phyloP scores from a whole-genome alignment of 2,113 vertebrate genomes.

The Spheniscus mendiculus region DNA sequence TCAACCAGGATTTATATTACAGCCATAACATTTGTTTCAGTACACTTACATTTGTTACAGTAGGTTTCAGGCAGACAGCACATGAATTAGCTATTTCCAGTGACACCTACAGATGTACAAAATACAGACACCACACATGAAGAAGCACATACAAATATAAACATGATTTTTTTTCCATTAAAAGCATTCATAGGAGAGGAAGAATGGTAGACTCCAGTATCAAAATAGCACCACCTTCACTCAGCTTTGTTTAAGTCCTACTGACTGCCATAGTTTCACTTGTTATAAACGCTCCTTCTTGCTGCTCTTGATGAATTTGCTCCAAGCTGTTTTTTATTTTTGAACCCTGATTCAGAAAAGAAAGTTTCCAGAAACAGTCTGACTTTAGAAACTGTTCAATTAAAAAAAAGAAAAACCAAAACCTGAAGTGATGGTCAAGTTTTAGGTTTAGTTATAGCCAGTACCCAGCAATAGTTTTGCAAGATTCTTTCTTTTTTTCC shows the following conservation, averaged over 20 bases:
- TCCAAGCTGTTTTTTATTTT: background rate
- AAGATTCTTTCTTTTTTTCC: background rate
- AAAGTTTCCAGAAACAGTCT: background rate
- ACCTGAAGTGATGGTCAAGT: background rate
- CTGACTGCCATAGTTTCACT: background rate
- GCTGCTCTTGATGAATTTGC: background rate
- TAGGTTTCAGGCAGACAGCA: background rate
- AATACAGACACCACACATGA: background rate
- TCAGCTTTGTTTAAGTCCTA: background rate
- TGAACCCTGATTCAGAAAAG: background rate
- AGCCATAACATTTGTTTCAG: background rate
- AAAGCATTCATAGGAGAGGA: background rate
- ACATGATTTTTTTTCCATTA: background rate
- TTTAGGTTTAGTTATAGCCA: background rate
- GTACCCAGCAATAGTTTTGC: background rate
- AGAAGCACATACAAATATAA: background rate
- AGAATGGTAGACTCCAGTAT: background rate
- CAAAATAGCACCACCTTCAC: background rate
- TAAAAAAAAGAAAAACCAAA: background rate
- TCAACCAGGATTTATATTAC: background rate
- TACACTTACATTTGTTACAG: background rate
- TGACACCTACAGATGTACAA: background rate
- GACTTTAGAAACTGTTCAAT: background rate
- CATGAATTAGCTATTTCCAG: constrained; percentile 19
- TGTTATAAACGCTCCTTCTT: background rate